Evolutionary conservation across 2,797 vertebrate genomes (phyloP).

Genomic region (Varecia variegata): DNA sequence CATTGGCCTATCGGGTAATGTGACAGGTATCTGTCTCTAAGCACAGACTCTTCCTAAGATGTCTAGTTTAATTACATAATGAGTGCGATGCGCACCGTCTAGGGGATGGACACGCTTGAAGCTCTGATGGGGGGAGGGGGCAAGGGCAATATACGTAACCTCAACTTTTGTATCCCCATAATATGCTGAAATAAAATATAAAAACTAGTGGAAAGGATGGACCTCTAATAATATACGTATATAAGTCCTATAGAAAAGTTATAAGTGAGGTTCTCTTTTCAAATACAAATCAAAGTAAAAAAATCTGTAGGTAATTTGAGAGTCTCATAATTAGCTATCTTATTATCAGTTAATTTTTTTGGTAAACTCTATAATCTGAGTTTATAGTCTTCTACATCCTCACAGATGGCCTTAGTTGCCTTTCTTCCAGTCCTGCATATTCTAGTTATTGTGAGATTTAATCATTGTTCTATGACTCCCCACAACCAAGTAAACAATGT

Average conservation of each 20-base stretch:
- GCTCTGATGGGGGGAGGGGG: too few species aligned
- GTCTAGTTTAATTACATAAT: not conserved
- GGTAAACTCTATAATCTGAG: not conserved
- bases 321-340: not conserved
- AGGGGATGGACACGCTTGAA: too few species aligned
- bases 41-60: not conserved
- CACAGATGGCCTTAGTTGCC: not conserved
- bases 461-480: not conserved
- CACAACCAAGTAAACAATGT: not conserved
- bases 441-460: slow-evolving; percentile 7
- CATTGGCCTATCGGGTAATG: not conserved
- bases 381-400: not conserved
- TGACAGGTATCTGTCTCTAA: not conserved
- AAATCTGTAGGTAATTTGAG: not conserved
- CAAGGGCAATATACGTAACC: too few species aligned
- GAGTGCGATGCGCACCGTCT: too few species aligned
- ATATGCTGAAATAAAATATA: not conserved
- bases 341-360: not conserved
- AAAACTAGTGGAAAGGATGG: not conserved
- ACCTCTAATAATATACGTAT: not conserved
- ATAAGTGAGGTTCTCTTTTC: not conserved
- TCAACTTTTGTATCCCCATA: too few species aligned
- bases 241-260: not conserved
- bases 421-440: not conserved
- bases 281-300: slow-evolving; percentile 11